Evolutionary conservation across 2,113 vertebrate species (phyloP), one percentile per base, ranked within the genome.

Genomic region (Emydocephalus ijimae): DNA sequence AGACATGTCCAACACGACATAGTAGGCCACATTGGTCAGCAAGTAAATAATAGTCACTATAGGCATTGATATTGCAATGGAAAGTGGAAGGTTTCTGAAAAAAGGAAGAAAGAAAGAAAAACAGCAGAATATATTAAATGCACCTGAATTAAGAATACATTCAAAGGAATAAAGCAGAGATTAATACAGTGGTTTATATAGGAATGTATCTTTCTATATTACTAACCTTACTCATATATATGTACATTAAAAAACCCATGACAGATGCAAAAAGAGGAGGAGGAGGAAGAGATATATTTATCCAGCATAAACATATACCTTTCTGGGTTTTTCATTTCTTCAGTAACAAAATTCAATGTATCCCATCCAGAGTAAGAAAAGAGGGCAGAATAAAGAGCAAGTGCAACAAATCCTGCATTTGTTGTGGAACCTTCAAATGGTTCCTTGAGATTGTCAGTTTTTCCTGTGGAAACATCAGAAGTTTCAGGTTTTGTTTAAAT

Each of bases 291-390:
- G 74, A 39, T 43, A 21, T 48, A 11, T 6, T 90, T 50, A n/a
- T 54, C 34, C 64, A 61, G 87, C 48, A 59, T 21, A 57, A 0
- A 0, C 0, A 0, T 85, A 92, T 95, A 99, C 98, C 98, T 98
- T 90, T 98, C 90, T 1, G 98, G 98, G 88, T 98, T 98, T 97
- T 98, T 91, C 95, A 99, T 98, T 96, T 99, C 98, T 94, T 99
- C 98, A 0, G 98, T 98, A 91, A 99, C 98, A 4, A 98, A 99
- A 96, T 99, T 99, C 94, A 99, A 97, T 0, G 98, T 98, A 92
- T 99, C 98, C 98, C 98, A 98, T 89, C 98, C 98, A 0, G 98
- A 98, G 96, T 98, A 99, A 95, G 98, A 99, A 96, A 98, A 99
- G 64, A 99, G 98, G n/a, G 98, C 98, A 0, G 98, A 98, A 95